A percentile compares a stretch with the other conserved stretches of the same genome.
phyloP scores from a whole-genome alignment of 2,797 vertebrate species.

The Lagodon rhomboides region DNA sequence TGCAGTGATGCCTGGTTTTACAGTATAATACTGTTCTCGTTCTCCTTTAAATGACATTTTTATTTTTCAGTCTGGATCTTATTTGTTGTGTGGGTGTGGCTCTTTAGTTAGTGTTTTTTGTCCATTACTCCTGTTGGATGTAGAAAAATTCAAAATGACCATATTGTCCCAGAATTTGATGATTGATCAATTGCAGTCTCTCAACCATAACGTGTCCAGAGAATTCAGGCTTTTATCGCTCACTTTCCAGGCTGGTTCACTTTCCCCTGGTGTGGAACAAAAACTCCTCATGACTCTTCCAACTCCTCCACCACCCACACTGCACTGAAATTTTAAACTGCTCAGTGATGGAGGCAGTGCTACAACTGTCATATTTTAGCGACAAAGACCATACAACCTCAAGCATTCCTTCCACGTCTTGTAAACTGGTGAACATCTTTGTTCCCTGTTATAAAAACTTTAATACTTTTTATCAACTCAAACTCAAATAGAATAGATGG shows the following conservation, averaged over 20 bases:
- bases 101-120: neutral
- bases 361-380: neutral
- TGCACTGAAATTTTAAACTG: neutral
- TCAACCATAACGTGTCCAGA: neutral
- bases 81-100: neutral
- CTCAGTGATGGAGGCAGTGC: neutral
- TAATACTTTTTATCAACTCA: neutral
- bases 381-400: neutral
- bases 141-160: neutral
- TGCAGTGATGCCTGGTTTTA: neutral
- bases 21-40: neutral
- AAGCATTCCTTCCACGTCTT: neutral
- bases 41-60: neutral
- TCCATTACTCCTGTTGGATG: neutral
- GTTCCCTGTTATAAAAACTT: no score
- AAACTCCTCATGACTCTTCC: neutral
- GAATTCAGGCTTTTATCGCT: neutral
- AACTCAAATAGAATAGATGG: neutral
- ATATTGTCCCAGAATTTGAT: neutral
- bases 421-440: neutral
- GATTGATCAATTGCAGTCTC: neutral
- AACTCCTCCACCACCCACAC: slow-evolving; percentile 5
- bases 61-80: neutral
- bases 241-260: neutral
- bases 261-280: neutral